Base-by-base conservation (phyloP, 2,888 invertebrate species). In the Sinopyrophorus schimmeli region DNA sequence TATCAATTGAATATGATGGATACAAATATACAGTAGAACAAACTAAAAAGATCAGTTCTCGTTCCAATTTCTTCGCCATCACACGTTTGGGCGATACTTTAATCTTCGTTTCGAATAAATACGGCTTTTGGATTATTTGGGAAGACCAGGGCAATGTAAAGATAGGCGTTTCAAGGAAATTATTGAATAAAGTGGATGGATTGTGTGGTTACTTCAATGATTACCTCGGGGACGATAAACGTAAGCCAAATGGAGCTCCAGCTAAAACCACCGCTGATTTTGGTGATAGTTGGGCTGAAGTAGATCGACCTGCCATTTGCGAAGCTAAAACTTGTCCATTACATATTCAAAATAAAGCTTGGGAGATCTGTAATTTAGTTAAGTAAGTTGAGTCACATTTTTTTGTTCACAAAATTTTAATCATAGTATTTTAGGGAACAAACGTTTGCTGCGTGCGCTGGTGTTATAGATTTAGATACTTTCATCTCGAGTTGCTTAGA, bases 171-270 rank as follows among this genome's bases (percentile, higher is more conserved):
- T 77, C 80, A 1, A 80, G 81, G 38, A 80, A 80, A 58, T 75
- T 83, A 57, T 69, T 75, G 48, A 78, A 80, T 5, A 76, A 79
- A 26, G 84, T 91, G 0, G 87, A 89, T 61, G 92, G 92, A 0
- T 73, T 92, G 5, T 92, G 92, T 66, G 92, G 92, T 1, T 83
- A 80, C 47, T 89, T 82, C 68, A 87, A 88, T 70, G 84, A 83
- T 1, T 72, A 78, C 16, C 61, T 75, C 0, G 61, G 66, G 27
- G 88, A 90, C 69, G 92, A 92, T 66, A 83, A 84, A 34, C 78
- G 82, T 2, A 77, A 80, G 53, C 90, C 90, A 0, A 80, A 82
- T 67, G 90, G 90, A 0, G 66, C 64, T 0, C 63, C 77, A 1
- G 81, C 85, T 0, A 67, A 76, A 38, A 83, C 80, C 30, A 83